Evolutionary conservation across 2,888 invertebrate species (phyloP).

Genomic region (Andrena dorsata): DNA sequence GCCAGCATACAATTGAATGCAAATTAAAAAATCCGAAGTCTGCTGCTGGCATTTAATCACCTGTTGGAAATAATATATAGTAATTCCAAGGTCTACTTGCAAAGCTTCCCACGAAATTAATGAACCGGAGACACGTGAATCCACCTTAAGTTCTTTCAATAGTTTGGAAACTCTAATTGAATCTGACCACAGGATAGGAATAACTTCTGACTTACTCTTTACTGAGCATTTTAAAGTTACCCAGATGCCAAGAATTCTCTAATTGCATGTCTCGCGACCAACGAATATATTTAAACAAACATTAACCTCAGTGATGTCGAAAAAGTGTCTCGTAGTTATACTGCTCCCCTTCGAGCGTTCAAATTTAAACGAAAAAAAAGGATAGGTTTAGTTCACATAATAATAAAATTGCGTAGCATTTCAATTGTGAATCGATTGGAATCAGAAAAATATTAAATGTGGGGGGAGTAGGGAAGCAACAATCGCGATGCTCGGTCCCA

Average conservation of each 20-base stretch:
- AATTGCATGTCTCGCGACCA: neutral
- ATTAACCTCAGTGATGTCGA: too few relatives aligned
- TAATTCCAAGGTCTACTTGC: neutral
- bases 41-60: neutral
- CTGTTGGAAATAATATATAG: neutral
- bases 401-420: too few relatives aligned
- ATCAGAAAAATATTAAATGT: neutral
- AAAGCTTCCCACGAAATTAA: neutral
- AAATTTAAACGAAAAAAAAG: too few relatives aligned
- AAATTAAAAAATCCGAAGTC: too few relatives aligned
- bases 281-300: too few relatives aligned
- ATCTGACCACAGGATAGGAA: neutral
- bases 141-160: neutral
- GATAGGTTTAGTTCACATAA: too few relatives aligned
- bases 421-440: neutral
- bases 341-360: too few relatives aligned
- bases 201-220: neutral
- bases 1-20: too few relatives aligned
- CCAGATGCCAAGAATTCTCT: neutral
- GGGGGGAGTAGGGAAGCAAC: neutral
- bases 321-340: too few relatives aligned
- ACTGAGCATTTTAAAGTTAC: neutral
- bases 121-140: neutral
- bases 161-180: constrained; percentile 1
- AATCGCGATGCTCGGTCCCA: constrained; percentile 21